These are phyloP conservation scores for Caenorhabditis elegans DNA, from an alignment of 1,140 invertebrate species.

Conservation along the genomic window DNA sequence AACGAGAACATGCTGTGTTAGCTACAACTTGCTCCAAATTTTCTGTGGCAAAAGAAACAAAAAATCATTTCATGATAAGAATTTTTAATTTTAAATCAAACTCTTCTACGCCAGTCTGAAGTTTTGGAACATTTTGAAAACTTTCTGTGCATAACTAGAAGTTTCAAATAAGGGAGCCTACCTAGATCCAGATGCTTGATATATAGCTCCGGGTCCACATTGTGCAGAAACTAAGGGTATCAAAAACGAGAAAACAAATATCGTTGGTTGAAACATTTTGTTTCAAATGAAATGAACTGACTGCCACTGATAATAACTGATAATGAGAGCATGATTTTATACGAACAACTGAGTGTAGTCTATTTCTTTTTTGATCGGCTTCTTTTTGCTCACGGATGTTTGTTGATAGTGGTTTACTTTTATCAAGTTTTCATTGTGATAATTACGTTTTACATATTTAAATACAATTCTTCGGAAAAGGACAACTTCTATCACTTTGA, in stretches of 20 bases:
- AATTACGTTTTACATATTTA: background rate
- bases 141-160: too few species aligned
- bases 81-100: too few species aligned
- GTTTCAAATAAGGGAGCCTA: too few species aligned
- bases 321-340: constrained; percentile 22
- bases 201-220: constrained; percentile 17
- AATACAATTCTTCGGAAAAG: background rate
- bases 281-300: background rate
- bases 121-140: too few species aligned
- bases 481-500: too few species aligned
- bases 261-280: background rate
- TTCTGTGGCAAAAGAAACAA: too few species aligned
- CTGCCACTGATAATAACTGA: background rate
- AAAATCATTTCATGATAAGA: too few species aligned
- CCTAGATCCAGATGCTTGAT: background rate
- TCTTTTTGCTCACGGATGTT: constrained; percentile 16
- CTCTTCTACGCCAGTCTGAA: too few species aligned
- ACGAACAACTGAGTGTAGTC: background rate
- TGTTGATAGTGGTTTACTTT: background rate
- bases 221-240: constrained; percentile 11
- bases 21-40: too few species aligned
- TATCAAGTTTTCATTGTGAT: background rate
- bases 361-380: background rate
- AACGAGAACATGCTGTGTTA: too few species aligned
- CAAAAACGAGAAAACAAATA: background rate